These are phyloP conservation scores for Drosophila niveifrons DNA, from an alignment of 2,888 invertebrate genomes.

Conservation along the genomic window DNA sequence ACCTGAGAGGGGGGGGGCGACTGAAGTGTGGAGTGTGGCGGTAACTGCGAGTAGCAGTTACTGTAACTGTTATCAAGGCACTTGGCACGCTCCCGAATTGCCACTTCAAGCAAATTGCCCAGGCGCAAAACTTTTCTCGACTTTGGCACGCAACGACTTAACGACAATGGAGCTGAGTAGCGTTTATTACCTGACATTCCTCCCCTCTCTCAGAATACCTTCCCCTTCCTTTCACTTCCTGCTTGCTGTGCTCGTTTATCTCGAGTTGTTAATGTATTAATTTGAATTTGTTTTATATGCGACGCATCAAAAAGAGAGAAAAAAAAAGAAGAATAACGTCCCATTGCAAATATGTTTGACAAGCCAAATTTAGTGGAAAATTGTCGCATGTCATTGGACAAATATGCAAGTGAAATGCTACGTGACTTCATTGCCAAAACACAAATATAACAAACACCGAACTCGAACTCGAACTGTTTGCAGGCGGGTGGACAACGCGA, in stretches of 20 bases:
- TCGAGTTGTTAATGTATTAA: slow-evolving; percentile 72
- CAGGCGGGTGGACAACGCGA: slow-evolving; percentile 55
- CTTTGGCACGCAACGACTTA: slow-evolving; percentile 66
- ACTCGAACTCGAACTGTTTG: slow-evolving; percentile 2
- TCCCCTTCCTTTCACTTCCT: background rate
- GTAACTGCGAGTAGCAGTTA: slow-evolving; percentile 18
- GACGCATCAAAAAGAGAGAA: background rate
- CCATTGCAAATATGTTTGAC: slow-evolving; percentile 73
- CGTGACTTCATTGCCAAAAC: slow-evolving; percentile 70
- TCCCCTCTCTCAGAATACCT: background rate
- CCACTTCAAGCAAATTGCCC: slow-evolving; percentile 78
- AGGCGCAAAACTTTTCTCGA: slow-evolving; percentile 65
- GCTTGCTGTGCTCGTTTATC: slow-evolving; percentile 35
- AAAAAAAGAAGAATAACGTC: background rate
- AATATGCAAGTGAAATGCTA: slow-evolving; percentile 78
- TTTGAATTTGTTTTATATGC: slow-evolving; percentile 66
- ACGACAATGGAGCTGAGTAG: slow-evolving; percentile 53
- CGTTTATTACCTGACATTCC: slow-evolving; percentile 73
- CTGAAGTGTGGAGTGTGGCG: background rate
- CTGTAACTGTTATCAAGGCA: slow-evolving; percentile 70
- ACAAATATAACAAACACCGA: slow-evolving; percentile 29
- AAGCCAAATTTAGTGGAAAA: slow-evolving; percentile 80
- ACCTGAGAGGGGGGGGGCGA: slow-evolving; percentile 24
- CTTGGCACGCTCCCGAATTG: slow-evolving; percentile 81
- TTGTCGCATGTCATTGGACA: slow-evolving; percentile 78